Percentiles rank a stretch among this genome's conserved stretches.
Evolutionary conservation across 2,113 vertebrate species (phyloP).

Genomic region (Microcebus griseorufus): DNA sequence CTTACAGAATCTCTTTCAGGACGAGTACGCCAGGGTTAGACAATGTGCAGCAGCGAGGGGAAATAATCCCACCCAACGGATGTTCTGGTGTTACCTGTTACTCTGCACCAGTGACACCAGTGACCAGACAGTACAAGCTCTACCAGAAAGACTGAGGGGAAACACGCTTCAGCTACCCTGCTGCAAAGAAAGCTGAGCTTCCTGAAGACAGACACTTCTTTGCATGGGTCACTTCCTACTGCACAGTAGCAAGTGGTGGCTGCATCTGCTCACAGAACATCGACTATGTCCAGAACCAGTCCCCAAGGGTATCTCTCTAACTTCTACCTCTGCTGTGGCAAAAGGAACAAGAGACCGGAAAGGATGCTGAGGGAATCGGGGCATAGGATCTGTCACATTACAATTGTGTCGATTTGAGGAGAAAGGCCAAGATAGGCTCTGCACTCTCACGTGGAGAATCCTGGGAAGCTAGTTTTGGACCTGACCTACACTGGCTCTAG

Average conservation of each 20-base stretch:
- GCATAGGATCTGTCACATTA: rapidly evolving
- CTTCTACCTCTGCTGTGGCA: not conserved
- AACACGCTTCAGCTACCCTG: rapidly evolving
- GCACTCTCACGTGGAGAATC: not conserved
- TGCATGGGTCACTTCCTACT: too few species aligned
- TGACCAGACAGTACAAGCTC: too few species aligned
- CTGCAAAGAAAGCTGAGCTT: not conserved
- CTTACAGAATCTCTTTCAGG: not conserved
- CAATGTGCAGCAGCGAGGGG: not conserved
- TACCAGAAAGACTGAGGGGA: rapidly evolving
- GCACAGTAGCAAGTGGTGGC: not conserved
- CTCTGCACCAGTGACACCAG: not conserved
- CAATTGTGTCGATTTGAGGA: not conserved
- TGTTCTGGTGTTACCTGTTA: not conserved
- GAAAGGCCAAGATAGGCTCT: rapidly evolving
- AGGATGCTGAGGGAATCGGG: not conserved
- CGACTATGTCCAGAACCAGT: too few species aligned
- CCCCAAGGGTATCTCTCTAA: not conserved
- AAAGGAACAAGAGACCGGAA: not conserved
- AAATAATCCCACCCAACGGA: not conserved
- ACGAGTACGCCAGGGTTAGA: not conserved
- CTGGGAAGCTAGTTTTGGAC: not conserved
- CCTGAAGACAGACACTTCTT: too few species aligned
- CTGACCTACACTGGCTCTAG: not conserved
- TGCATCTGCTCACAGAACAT: not conserved